Evolutionary conservation across 2,797 vertebrate species (phyloP).

Genomic region (Prionace glauca): DNA sequence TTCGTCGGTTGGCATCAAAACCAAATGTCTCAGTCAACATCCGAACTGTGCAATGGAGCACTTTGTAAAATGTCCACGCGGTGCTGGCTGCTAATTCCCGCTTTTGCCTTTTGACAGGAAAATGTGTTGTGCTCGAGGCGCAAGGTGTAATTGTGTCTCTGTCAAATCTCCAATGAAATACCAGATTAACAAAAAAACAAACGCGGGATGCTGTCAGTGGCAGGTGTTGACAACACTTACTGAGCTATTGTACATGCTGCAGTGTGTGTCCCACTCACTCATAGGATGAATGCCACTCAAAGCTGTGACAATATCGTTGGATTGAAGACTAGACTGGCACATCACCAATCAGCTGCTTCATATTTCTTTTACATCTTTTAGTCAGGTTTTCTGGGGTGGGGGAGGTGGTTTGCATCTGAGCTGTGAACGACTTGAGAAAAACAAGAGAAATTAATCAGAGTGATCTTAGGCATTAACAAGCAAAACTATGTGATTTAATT

Average conservation of each 20-base stretch:
- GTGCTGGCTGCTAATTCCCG: neutral
- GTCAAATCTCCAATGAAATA: slow-evolving; percentile 35
- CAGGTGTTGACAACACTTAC: slow-evolving; percentile 8
- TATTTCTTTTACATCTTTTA: neutral
- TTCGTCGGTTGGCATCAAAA: too few relatives aligned
- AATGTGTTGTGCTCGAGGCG: neutral
- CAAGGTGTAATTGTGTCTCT: slow-evolving; percentile 33
- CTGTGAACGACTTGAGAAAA: neutral
- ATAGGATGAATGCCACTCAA: slow-evolving; percentile 16
- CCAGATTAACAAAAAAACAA: slow-evolving; percentile 33
- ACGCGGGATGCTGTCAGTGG: neutral
- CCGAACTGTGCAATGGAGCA: neutral
- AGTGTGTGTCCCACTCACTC: slow-evolving; percentile 17
- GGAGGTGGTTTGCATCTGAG: neutral
- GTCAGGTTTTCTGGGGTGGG: neutral
- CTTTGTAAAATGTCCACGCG: neutral
- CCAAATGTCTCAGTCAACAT: neutral
- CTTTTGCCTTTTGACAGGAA: slow-evolving; percentile 10
- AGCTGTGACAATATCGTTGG: slow-evolving; percentile 27
- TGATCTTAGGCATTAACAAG: neutral
- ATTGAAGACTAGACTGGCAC: slow-evolving; percentile 5
- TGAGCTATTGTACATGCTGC: neutral
- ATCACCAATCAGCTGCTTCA: slow-evolving; percentile 11
- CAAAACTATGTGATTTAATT: neutral
- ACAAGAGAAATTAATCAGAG: neutral